Evolutionary conservation across 2,113 vertebrate species (phyloP), one percentile per base, ranked within the genome.

Genomic region (Cyanistes caeruleus): DNA sequence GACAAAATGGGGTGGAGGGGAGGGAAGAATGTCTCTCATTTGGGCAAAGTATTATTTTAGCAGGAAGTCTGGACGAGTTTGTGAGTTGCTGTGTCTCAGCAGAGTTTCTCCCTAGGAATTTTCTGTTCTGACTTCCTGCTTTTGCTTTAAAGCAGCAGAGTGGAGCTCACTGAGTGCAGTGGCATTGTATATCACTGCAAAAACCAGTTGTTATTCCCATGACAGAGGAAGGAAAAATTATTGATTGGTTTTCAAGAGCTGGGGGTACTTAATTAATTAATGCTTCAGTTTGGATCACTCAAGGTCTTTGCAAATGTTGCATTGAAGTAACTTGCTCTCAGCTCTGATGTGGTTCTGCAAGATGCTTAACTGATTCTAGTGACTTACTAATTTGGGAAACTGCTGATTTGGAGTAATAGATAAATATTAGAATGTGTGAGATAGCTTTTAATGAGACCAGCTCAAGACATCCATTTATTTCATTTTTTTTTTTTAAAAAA

Each of bases 141-240:
- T 78, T 82, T 58, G 43, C 86, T 75, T 76, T 90, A 76, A 87
- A 69, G 87, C 78, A 91, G 75, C 62, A 44, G 52, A 15, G 56
- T 16, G 37, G 64, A 59, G 15, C 25, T 37, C 10, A 7, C 31
- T 22, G 74, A 53, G 44, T 23, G 60, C 51, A 9, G 48, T 49
- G 60, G 46, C 37, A 15, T 15, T 51, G 51, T 9, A 0, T 44
- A 17, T 41, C 51, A 5, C 56, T 48, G 69, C 27, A 21, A 49
- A 53, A 64, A 43, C 3, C 1, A 2, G 23, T 23, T 4, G 1
- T 53, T 51, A 56, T 27, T 73, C 37, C 43, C 0, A 0, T 31
- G 37, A 5, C 1, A 4, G 48, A 33, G 20, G 22, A 60, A 44
- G 48, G 46, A 63, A 30, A 44, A 46, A 8, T 9, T 46, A 55